These are phyloP conservation scores for Boulengeromyrus knoepffleri DNA, from an alignment of 2,113 vertebrate species.

Conservation along the genomic window DNA sequence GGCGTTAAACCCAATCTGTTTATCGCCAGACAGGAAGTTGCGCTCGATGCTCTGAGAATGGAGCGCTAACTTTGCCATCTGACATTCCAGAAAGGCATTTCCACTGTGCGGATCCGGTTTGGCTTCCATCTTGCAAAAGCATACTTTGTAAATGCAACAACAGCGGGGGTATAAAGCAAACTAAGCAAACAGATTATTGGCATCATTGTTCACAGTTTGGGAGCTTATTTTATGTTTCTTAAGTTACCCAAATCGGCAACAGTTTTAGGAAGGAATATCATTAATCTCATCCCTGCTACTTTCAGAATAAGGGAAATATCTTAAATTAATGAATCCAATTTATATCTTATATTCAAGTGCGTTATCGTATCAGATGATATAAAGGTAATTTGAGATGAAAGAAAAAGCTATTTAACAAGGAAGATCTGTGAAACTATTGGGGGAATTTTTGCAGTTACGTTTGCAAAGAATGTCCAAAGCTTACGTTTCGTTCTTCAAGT, in stretches of 20 bases:
- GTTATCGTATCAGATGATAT: neutral
- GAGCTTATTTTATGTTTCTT: neutral
- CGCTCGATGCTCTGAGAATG: neutral
- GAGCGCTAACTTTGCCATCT: neutral
- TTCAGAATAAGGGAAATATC: neutral
- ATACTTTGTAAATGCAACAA: neutral
- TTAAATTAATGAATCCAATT: neutral
- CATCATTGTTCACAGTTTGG: neutral
- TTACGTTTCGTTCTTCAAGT: constrained; percentile 33
- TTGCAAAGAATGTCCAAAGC: neutral
- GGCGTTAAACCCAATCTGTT: neutral
- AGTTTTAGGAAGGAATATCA: neutral
- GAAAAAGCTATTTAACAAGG: neutral
- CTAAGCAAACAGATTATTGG: neutral
- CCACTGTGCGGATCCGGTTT: neutral
- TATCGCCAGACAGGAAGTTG: neutral
- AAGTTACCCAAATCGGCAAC: neutral
- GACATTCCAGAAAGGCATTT: neutral
- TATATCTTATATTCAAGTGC: neutral
- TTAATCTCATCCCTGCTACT: neutral
- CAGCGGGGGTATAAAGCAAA: neutral
- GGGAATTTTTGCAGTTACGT: neutral
- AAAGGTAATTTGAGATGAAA: neutral
- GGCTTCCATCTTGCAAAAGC: neutral
- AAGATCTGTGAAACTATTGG: neutral